Evolutionary conservation across 2,113 vertebrate species (phyloP).

Genomic region (Recurvirostra avosetta): DNA sequence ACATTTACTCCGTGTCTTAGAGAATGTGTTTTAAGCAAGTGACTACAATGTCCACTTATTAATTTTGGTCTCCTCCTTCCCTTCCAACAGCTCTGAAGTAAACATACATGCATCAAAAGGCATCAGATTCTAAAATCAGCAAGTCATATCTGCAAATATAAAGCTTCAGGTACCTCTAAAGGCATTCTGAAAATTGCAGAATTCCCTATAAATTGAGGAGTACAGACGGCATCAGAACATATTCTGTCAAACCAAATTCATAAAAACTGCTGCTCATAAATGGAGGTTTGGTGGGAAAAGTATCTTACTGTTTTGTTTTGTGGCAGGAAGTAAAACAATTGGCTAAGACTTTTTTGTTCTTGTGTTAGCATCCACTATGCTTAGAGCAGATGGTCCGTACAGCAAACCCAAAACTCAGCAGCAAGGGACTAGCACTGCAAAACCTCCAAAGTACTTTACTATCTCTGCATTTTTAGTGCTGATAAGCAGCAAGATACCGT

Average conservation of each 20-base stretch:
- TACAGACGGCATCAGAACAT: background rate
- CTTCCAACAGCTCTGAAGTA: background rate
- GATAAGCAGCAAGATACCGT: background rate
- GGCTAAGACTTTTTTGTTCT: background rate
- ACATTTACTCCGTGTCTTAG: background rate
- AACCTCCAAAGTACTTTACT: background rate
- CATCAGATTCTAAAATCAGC: background rate
- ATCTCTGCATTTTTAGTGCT: background rate
- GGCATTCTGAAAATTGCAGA: background rate
- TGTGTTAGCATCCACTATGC: background rate
- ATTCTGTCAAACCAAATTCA: background rate
- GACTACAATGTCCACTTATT: background rate
- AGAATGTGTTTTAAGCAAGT: background rate
- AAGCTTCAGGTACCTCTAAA: background rate
- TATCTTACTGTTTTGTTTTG: background rate
- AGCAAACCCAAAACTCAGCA: background rate
- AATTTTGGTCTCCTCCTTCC: background rate
- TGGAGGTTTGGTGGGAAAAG: background rate
- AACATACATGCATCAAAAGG: background rate
- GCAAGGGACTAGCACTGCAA: background rate
- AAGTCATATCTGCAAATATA: background rate
- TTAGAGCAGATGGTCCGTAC: background rate
- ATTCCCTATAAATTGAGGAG: background rate
- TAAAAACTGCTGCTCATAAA: background rate
- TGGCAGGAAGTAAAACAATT: background rate